Evolutionary conservation across 2,888 invertebrate species (phyloP).

Genomic region (Polymixis flavicincta): DNA sequence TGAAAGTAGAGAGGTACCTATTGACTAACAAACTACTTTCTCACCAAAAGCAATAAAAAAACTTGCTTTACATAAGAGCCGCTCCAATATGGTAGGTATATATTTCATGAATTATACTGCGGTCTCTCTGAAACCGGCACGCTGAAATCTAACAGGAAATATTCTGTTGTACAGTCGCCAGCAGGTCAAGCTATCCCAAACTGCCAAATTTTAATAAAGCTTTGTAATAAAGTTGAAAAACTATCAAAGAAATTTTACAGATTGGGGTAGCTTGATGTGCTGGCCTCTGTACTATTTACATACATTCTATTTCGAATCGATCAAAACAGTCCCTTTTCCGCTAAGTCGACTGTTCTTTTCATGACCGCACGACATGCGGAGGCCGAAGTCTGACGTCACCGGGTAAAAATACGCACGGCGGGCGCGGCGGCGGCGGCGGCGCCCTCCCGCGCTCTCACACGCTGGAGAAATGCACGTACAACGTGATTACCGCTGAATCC

Average conservation of each 20-base stretch:
- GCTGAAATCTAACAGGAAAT: conserved; percentile 12
- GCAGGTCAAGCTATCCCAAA: too few relatives aligned
- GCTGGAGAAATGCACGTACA: conserved; percentile 74
- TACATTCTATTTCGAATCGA: conserved; percentile 40
- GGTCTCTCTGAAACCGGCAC: background rate
- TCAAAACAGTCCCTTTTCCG: conserved; percentile 56
- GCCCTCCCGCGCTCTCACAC: conserved; percentile 73
- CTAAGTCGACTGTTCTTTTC: conserved; percentile 61
- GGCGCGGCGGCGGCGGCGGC: conserved; percentile 32
- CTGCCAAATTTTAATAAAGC: too few relatives aligned
- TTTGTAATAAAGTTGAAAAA: too few relatives aligned
- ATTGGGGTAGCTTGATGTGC: too few relatives aligned
- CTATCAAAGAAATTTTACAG: too few relatives aligned
- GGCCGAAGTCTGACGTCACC: conserved; percentile 80
- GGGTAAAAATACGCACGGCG: conserved; percentile 79
- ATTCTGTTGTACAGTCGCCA: too few relatives aligned
- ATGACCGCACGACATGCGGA: conserved; percentile 71
- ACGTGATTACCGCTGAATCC: conserved; percentile 45
- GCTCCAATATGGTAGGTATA: background rate
- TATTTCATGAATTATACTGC: conserved; percentile 12
- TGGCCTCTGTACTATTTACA: conserved; percentile 17
- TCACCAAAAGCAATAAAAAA: background rate
- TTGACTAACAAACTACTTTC: background rate
- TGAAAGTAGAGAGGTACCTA: background rate
- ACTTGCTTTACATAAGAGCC: background rate